A percentile compares a stretch with the other conserved stretches of the same genome.
Conservation (phyloP, 2,113 vertebrate genomes). For the Phoxinus phoxinus region DNA sequence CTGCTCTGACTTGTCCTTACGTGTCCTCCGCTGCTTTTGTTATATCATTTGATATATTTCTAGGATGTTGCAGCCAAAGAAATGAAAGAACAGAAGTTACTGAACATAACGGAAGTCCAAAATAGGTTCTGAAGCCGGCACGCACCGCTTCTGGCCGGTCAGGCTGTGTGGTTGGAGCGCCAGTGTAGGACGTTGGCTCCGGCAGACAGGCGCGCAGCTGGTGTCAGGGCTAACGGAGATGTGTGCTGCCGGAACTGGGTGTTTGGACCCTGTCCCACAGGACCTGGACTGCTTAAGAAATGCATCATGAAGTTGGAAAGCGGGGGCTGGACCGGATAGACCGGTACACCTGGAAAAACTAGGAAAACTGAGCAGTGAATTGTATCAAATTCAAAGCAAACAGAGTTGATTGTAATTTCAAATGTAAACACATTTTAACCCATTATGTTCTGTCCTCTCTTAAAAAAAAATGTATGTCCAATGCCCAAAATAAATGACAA, state of each 20-base stretch:
- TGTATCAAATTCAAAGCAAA: background rate
- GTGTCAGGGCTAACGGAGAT: conserved; percentile 36
- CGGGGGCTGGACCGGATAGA: conserved; percentile 4
- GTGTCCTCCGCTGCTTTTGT: background rate
- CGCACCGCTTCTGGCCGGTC: background rate
- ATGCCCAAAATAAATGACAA: too few species aligned
- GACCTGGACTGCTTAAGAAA: conserved; percentile 62
- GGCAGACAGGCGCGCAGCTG: conserved; percentile 56
- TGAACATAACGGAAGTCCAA: background rate
- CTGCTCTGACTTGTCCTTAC: background rate
- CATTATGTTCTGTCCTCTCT: too few species aligned
- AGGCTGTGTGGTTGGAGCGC: conserved; percentile 23
- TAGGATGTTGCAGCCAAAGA: background rate
- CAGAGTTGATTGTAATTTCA: background rate
- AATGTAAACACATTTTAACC: too few species aligned
- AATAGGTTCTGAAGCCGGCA: background rate
- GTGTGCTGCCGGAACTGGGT: background rate
- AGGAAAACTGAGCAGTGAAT: background rate
- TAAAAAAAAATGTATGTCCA: too few species aligned
- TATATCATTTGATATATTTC: background rate
- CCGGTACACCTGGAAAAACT: conserved; percentile 51
- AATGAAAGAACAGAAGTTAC: background rate
- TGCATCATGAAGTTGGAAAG: conserved; percentile 30
- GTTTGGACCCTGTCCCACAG: conserved; percentile 19
- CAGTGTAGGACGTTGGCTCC: conserved; percentile 40